phyloP scores from a whole-genome alignment of 2,113 vertebrate genomes.

The Agapornis roseicollis region DNA sequence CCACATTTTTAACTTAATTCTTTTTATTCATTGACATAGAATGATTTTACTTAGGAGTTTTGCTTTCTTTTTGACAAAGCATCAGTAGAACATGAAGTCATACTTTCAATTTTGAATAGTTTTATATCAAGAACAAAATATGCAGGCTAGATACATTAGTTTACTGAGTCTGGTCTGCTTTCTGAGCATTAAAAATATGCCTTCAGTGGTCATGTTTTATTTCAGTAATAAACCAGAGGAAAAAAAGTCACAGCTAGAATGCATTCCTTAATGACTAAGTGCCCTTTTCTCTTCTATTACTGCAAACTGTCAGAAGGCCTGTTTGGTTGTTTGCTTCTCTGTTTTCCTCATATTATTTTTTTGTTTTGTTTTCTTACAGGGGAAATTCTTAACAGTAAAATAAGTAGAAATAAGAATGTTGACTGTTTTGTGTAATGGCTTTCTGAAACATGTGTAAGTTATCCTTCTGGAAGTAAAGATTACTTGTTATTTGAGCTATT shows the following conservation, averaged over 20 bases:
- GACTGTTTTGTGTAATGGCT: not conserved
- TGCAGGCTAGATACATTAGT: not conserved
- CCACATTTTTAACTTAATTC: not conserved
- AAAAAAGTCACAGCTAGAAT: constrained; percentile 56
- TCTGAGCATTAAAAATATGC: constrained; percentile 65
- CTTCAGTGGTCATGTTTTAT: constrained; percentile 65
- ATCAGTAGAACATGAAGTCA: constrained; percentile 26
- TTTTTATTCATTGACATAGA: not conserved
- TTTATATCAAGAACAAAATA: constrained; percentile 36
- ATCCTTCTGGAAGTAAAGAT: not conserved
- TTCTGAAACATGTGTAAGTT: not conserved
- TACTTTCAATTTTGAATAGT: constrained; percentile 64
- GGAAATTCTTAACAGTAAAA: constrained; percentile 27
- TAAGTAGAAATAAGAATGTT: constrained; percentile 29
- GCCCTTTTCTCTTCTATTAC: constrained; percentile 21
- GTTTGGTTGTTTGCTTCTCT: not conserved
- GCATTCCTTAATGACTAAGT: constrained; percentile 29
- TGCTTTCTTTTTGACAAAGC: constrained; percentile 2
- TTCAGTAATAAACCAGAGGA: constrained; percentile 58
- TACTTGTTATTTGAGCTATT: not conserved
- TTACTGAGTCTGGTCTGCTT: constrained; percentile 34
- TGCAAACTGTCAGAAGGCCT: constrained; percentile 25
- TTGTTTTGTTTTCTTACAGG: not conserved
- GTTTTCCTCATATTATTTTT: not conserved
- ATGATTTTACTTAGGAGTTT: not conserved